Evolutionary conservation across 2,797 vertebrate genomes (phyloP).

Genomic region (Melanotaenia trifasciata): DNA sequence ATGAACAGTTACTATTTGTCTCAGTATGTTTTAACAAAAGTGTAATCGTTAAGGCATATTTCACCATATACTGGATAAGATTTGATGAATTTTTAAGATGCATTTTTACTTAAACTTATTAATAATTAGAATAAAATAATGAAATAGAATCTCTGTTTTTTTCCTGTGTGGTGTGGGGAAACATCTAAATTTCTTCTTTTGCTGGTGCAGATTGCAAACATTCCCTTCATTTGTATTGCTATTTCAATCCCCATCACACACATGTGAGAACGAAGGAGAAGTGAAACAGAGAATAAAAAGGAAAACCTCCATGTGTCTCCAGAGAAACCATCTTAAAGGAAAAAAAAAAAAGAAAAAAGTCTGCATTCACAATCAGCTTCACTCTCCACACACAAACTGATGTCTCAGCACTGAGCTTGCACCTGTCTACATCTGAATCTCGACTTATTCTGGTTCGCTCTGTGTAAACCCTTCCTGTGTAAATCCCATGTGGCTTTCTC

Average conservation of each 20-base stretch:
- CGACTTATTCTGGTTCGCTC: slow-evolving; percentile 48
- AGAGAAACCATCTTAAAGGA: slow-evolving; percentile 50
- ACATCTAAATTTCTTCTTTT: slow-evolving; percentile 31
- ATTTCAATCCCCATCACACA: not conserved
- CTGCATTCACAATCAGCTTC: slow-evolving; percentile 49
- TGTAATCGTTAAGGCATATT: not conserved
- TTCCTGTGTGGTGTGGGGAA: slow-evolving; percentile 1
- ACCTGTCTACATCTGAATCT: slow-evolving; percentile 41
- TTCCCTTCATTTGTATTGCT: slow-evolving; percentile 49
- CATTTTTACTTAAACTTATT: not conserved
- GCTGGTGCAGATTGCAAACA: slow-evolving; percentile 42
- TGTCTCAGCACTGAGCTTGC: slow-evolving; percentile 52
- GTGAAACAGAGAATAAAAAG: slow-evolving; percentile 35
- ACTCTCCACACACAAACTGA: slow-evolving; percentile 40
- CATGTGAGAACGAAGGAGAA: slow-evolving; percentile 18
- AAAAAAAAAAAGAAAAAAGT: slow-evolving; percentile 47
- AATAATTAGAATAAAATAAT: not conserved
- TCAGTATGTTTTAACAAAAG: not conserved
- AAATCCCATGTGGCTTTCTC: slow-evolving; percentile 40
- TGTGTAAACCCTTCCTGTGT: slow-evolving; percentile 31
- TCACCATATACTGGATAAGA: not conserved
- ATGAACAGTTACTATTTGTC: not conserved
- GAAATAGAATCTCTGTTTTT: not conserved
- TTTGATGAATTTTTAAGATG: not conserved
- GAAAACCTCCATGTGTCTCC: slow-evolving; percentile 15